phyloP scores from a whole-genome alignment of 92 coral and sea anemone species.

The Isaurus tuberculatus region DNA sequence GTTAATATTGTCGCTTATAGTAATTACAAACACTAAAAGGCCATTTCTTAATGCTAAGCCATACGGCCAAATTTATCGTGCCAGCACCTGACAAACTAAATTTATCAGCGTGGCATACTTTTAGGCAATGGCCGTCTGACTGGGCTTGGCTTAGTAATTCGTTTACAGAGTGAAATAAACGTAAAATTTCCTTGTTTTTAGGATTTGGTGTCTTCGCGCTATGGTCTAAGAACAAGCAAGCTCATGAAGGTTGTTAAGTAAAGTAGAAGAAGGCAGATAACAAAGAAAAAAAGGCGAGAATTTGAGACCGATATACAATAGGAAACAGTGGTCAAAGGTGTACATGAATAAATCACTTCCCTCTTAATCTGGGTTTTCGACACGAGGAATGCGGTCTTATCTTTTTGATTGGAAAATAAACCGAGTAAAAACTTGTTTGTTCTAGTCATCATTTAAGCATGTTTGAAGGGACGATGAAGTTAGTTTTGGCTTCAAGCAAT shows the following conservation, averaged over 20 bases:
- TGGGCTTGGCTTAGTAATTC: slow-evolving; percentile 3
- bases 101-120: background rate
- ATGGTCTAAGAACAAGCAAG: background rate
- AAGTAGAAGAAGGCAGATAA: background rate
- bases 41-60: slow-evolving; percentile 1
- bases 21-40: slow-evolving; percentile 18
- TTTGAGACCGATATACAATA: background rate
- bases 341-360: slow-evolving; percentile 9
- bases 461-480: background rate
- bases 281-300: background rate
- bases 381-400: slow-evolving; percentile 50
- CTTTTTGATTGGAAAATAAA: slow-evolving; percentile 45
- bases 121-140: background rate
- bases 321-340: slow-evolving; percentile 41
- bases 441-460: slow-evolving; percentile 2
- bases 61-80: background rate
- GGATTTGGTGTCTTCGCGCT: background rate
- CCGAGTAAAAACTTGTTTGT: slow-evolving; percentile 33
- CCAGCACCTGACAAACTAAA: background rate
- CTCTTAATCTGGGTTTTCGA: slow-evolving; percentile 46
- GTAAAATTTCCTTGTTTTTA: background rate
- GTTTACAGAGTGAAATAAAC: background rate
- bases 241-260: background rate
- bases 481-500: background rate
- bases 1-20: slow-evolving; percentile 47